Evolutionary conservation across 2,113 vertebrate genomes (phyloP), one percentile per base, ranked within the genome.

Genomic region (Colaptes auratus): DNA sequence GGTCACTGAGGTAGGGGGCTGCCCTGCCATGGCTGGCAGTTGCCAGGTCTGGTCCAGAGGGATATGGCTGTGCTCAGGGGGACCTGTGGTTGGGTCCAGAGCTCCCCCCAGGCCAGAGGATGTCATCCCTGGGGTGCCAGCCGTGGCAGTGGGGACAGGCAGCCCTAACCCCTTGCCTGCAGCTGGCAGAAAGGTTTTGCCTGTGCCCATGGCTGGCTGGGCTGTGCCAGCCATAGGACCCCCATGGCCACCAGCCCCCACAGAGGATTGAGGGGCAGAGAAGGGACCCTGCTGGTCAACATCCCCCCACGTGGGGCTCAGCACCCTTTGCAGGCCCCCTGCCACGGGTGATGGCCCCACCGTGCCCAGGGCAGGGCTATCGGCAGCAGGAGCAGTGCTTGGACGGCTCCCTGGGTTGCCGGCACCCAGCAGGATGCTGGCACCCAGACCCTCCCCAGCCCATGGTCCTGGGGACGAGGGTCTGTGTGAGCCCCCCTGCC

Each of bases 371-470:
- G 0, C n/a, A 5, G 87, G 15, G 63, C 65, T 81, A 10, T 4
- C 81, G 0, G 52, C n/a, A 27, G 31, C 23, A 8, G 0, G 35
- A 1, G 4, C 1, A 0, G 16, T 18, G 50, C 36, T 28, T 0
- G 2, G 18, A 13, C 0, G 28, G 2, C 42, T 82, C 55, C 30
- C 94, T 15, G 70, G 61, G 61, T 74, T 50, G n/a, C 58, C n/a
- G 30, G 28, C 59, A 46, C 42, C 16, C 25, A 15, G 10, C 0
- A 4, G 66, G 20, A 36, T 1, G 1, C 86, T 19, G 60, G 12
- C 63, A 31, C 36, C 9, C 1, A 1, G 6, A 14, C 10, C 21
- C 14, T 33, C 6, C 50, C n/a, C 19, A 27, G 44, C 12, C 67
- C 28, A 7, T 0, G 1, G 42, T 28, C 16, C 33, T 1, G 2